phyloP scores from a whole-genome alignment of 2,113 vertebrate species.

The Pluvialis apricaria region DNA sequence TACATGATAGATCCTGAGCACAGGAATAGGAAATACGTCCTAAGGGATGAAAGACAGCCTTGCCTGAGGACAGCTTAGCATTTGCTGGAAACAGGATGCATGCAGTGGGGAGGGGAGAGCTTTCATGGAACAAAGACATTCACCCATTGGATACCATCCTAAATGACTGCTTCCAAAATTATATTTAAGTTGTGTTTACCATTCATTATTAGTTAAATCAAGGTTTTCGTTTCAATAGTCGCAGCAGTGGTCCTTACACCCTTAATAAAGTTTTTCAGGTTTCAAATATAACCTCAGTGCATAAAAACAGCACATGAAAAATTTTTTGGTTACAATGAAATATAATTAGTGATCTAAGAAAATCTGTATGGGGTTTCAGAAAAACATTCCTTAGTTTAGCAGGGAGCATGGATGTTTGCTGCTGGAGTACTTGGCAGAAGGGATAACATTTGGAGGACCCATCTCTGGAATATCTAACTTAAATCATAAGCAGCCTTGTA shows the following conservation, averaged over 20 bases:
- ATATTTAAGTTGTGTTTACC: not conserved
- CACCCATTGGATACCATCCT: fast-evolving
- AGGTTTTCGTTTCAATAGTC: not conserved
- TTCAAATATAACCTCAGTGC: not conserved
- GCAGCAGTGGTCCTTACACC: not conserved
- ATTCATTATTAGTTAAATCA: not conserved
- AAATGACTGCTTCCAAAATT: not conserved
- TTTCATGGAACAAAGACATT: not conserved
- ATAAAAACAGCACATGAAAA: not conserved
- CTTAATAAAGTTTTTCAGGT: not conserved
- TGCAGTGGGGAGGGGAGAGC: not conserved
- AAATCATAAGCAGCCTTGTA: not conserved
- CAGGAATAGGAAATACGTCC: not conserved
- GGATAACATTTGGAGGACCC: not conserved
- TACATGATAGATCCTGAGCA: not conserved
- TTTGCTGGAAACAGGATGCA: not conserved
- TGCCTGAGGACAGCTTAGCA: not conserved
- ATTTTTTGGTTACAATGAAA: fast-evolving
- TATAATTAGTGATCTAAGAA: not conserved
- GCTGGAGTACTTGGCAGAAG: not conserved
- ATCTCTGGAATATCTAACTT: not conserved
- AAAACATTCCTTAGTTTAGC: not conserved
- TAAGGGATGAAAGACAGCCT: not conserved
- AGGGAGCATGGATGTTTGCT: not conserved
- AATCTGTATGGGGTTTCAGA: not conserved